Percentiles rank a stretch among this genome's conserved stretches.
Conservation (phyloP, 2,113 vertebrate genomes). For the Syngnathoides biaculeatus region DNA sequence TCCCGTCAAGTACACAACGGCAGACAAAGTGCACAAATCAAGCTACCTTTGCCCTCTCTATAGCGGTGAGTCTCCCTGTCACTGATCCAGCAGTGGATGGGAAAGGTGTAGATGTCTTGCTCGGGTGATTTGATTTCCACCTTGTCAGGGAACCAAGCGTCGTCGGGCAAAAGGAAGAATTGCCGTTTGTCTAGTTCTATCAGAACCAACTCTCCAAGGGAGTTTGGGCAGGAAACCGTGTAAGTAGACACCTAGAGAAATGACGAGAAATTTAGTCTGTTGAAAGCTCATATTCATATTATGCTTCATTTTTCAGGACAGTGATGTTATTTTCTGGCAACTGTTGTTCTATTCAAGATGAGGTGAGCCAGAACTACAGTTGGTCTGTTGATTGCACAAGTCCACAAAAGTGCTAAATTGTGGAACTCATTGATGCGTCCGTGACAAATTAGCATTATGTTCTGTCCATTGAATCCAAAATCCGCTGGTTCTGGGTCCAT, state of each 20-base stretch:
- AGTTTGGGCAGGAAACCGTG: slow-evolving; percentile 17
- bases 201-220: slow-evolving; percentile 53
- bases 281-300: neutral
- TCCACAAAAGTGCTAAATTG: too few relatives aligned
- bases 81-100: slow-evolving; percentile 55
- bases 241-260: slow-evolving; percentile 27
- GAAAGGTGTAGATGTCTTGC: slow-evolving; percentile 42
- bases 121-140: slow-evolving; percentile 46
- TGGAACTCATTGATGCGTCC: too few relatives aligned
- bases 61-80: slow-evolving; percentile 33
- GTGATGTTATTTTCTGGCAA: too few relatives aligned
- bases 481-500: too few relatives aligned
- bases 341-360: too few relatives aligned
- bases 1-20: neutral
- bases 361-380: too few relatives aligned
- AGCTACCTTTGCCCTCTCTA: slow-evolving; percentile 57
- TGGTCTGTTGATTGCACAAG: too few relatives aligned
- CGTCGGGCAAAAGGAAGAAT: slow-evolving; percentile 3
- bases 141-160: slow-evolving; percentile 53
- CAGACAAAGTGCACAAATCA: neutral
- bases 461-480: too few relatives aligned
- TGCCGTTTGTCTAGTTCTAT: slow-evolving; percentile 49
- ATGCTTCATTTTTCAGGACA: too few relatives aligned
- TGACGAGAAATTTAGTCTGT: neutral
- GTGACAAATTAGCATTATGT: too few relatives aligned